phyloP scores from a whole-genome alignment of 2,113 vertebrate species.

The Diglossa brunneiventris region DNA sequence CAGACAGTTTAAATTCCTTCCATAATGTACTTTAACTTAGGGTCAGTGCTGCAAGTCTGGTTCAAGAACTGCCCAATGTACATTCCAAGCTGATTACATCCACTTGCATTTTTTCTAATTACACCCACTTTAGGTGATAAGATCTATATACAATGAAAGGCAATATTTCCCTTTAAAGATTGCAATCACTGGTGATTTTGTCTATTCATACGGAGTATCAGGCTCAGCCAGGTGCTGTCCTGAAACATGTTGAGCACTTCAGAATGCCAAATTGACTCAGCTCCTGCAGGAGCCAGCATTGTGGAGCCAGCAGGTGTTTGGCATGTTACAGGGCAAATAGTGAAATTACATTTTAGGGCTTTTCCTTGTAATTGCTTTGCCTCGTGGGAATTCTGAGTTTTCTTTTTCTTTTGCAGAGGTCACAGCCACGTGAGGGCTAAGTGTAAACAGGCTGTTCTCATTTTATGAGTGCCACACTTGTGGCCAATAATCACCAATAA shows the following conservation, averaged over 20 bases:
- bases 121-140: not conserved
- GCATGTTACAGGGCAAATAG: not conserved
- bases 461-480: not conserved
- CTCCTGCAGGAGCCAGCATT: not conserved
- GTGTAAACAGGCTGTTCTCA: not conserved
- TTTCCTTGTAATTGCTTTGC: not conserved
- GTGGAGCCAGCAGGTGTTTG: not conserved
- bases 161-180: not conserved
- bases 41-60: not conserved
- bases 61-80: not conserved
- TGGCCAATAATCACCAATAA: not conserved
- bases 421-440: not conserved
- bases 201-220: not conserved
- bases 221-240: not conserved
- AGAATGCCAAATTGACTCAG: not conserved
- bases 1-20: not conserved
- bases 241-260: not conserved
- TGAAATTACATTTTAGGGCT: not conserved
- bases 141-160: not conserved
- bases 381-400: not conserved
- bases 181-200: not conserved
- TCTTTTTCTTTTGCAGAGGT: not conserved
- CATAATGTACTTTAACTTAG: not conserved
- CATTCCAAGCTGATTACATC: conserved; percentile 16
- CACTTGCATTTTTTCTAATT: conserved; percentile 6